These are phyloP conservation scores for Laterallus jamaicensis DNA, from an alignment of 2,113 vertebrate species.

Conservation along the genomic window DNA sequence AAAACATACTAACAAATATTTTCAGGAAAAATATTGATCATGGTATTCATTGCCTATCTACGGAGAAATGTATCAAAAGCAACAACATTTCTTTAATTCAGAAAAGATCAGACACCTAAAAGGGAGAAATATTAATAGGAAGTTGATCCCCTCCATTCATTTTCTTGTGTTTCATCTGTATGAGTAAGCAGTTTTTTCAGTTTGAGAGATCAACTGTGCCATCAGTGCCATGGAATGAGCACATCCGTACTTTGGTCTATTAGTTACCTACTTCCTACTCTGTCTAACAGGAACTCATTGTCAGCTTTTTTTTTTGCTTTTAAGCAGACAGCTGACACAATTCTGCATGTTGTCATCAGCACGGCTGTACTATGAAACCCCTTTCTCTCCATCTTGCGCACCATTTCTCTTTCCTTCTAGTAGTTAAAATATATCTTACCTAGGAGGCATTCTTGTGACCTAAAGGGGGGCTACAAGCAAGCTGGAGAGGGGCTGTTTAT, in stretches of 20 bases:
- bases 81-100: background rate
- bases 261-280: background rate
- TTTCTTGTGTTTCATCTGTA: background rate
- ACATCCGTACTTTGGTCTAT: background rate
- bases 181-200: background rate
- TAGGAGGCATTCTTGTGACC: background rate
- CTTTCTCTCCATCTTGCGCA: background rate
- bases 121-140: background rate
- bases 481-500: no score
- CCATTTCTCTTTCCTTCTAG: background rate
- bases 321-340: background rate
- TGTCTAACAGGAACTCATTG: background rate
- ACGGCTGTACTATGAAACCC: background rate
- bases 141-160: background rate
- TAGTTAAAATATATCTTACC: background rate
- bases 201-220: background rate
- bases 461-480: no score
- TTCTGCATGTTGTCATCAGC: background rate
- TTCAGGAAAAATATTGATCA: background rate
- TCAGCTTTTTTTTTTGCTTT: background rate
- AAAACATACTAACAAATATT: background rate
- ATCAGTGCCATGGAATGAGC: background rate
- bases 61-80: background rate
- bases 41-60: background rate
- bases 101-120: background rate